Base-by-base conservation (phyloP, 64 coral and sea anemone species). In the Orbicella faveolata region DNA sequence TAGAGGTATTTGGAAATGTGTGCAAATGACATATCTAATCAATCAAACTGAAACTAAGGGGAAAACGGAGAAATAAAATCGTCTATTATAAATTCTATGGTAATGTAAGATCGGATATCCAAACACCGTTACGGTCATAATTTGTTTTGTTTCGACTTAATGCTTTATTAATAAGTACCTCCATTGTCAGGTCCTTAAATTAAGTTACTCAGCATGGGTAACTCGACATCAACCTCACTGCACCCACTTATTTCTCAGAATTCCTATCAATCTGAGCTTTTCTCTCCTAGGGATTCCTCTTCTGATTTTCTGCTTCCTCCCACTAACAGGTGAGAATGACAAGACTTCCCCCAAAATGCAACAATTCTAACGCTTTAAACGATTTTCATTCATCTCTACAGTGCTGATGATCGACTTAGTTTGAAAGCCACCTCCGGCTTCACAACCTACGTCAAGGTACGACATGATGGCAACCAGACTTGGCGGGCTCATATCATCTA, bases 401-500 rank as follows among this genome's bases (percentile, higher is more conserved):
- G 82, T 36, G 82, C 82, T 52, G 82, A 85, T 52, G 82, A 85
- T 63, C 87, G 92, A 7, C 89, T 94, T 16, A 83, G 87, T 16
- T 88, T 89, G 5, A 94, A 87, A 78, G 95, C 92, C 34, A 74
- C 88, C 9, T 90, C 80, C 34, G 83, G 86, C 0, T 94, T 88
- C 39, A 87, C 93, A 57, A 93, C 91, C 0, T 82, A 88, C 75
- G 92, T 90, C 10, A 76, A 91, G 7, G 67, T 97, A 9, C 73
- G 83, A 13, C 41, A 90, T 37, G 79, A 97, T 59, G 95, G 95
- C 3, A 84, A 88, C 70, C 93, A 93, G 25, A 81, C 89, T 61
- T 97, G 95, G 95, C 89, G 92, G 26, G 81, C 95, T 23, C 95
- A 92, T 41, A 89, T 92, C 11, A 93, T 94, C 52, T 94, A 94